Evolutionary conservation across 2,113 vertebrate genomes (phyloP).

Genomic region (Pachycephala philippinensis): DNA sequence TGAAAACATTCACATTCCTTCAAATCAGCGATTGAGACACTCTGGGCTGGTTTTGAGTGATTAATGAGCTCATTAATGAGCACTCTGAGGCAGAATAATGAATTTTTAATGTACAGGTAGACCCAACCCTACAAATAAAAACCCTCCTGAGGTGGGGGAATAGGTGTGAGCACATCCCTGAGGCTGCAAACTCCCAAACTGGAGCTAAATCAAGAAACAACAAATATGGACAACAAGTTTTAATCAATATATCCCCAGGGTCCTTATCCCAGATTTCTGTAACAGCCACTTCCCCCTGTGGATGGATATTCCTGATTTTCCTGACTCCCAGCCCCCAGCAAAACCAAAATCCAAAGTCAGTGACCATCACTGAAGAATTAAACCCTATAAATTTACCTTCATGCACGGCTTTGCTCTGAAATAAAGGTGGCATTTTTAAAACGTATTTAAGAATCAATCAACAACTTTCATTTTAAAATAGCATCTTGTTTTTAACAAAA

Average conservation of each 20-base stretch:
- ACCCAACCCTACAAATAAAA: background rate
- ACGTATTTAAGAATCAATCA: background rate
- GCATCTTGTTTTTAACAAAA: background rate
- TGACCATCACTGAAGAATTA: background rate
- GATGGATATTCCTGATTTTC: background rate
- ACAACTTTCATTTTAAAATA: background rate
- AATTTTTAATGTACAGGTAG: background rate
- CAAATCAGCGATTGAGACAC: background rate
- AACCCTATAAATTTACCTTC: background rate
- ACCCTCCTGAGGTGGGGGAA: background rate
- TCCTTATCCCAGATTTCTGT: background rate
- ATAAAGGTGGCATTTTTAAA: background rate
- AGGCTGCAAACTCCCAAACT: background rate
- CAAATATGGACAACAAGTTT: background rate
- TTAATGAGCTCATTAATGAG: background rate
- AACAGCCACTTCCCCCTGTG: background rate
- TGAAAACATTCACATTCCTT: background rate
- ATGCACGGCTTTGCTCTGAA: background rate
- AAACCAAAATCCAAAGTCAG: background rate
- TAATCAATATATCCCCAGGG: background rate
- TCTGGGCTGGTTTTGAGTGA: background rate
- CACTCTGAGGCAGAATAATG: background rate
- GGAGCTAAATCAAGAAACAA: background rate
- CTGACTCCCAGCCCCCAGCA: background rate
- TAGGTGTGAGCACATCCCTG: accelerated